Percentiles rank a stretch among this genome's conserved stretches.
Evolutionary conservation across 2,113 vertebrate species (phyloP).

Genomic region (Erpornis zantholeuca): DNA sequence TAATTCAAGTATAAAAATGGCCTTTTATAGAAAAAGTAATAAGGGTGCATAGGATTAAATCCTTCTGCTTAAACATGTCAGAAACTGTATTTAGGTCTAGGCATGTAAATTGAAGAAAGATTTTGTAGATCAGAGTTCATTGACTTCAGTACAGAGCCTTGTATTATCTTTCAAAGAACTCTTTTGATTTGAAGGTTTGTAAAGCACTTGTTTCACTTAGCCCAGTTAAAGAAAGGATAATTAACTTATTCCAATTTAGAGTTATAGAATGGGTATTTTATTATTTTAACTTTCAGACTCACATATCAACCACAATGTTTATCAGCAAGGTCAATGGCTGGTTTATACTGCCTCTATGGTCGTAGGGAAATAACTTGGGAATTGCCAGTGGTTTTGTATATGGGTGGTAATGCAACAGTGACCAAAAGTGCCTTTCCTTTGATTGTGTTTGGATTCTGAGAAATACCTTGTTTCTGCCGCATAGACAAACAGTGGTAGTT

Average conservation of each 20-base stretch:
- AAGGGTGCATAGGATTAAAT: background rate
- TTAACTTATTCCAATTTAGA: background rate
- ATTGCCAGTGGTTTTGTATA: background rate
- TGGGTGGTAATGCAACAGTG: background rate
- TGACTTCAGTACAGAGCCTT: background rate
- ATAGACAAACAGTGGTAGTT: background rate
- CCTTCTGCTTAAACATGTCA: background rate
- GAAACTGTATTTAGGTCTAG: background rate
- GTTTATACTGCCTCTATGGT: background rate
- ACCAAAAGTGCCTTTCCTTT: background rate
- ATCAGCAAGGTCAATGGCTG: background rate
- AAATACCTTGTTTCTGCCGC: background rate
- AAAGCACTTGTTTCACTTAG: background rate
- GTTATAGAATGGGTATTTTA: background rate
- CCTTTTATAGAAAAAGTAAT: background rate
- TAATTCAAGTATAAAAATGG: background rate
- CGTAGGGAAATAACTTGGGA: background rate
- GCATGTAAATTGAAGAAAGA: background rate
- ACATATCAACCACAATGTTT: rapidly evolving
- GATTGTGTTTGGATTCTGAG: background rate
- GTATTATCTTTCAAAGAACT: background rate
- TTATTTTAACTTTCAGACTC: background rate
- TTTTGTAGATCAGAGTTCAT: background rate
- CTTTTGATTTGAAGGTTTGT: background rate
- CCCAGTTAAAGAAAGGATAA: background rate